Evolutionary conservation across 1,140 invertebrate genomes (phyloP).

Genomic region (Drosophila ohnishii): DNA sequence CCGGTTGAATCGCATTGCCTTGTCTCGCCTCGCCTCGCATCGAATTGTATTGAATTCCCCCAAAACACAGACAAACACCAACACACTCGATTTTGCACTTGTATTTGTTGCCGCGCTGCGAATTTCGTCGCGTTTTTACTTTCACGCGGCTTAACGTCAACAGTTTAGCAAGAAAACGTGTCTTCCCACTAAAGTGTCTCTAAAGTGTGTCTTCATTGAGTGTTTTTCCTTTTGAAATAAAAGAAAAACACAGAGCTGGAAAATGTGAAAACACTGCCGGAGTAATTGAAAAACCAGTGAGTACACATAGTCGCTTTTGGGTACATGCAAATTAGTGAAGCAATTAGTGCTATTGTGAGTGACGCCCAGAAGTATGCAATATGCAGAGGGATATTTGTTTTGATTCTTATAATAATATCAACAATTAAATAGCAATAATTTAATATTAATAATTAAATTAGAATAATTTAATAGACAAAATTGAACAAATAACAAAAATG

Average conservation of each 20-base stretch:
- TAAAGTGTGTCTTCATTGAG: neutral
- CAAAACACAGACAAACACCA: constrained; percentile 3
- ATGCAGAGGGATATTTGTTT: neutral
- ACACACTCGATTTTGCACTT: neutral
- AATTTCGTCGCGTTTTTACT: constrained; percentile 57
- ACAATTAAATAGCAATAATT: neutral
- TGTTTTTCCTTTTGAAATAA: neutral
- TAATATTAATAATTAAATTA: too few relatives aligned
- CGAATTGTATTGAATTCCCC: constrained; percentile 4
- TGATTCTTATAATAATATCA: neutral
- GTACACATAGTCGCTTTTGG: constrained; percentile 25
- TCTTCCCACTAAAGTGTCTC: constrained; percentile 10
- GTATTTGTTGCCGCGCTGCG: constrained; percentile 29
- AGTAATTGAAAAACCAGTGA: constrained; percentile 35
- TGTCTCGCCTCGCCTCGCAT: neutral
- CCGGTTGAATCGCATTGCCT: constrained; percentile 31
- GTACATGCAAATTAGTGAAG: constrained; percentile 25
- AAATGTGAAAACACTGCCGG: constrained; percentile 19
- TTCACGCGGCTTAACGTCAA: constrained; percentile 52
- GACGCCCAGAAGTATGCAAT: constrained; percentile 22
- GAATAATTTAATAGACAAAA: too few relatives aligned
- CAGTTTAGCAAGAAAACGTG: constrained; percentile 24
- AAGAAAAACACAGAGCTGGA: constrained; percentile 4
- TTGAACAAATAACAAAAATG: too few relatives aligned
- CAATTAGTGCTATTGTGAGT: constrained; percentile 13